A percentile compares a stretch with the other conserved stretches of the same genome.
phyloP scores from a whole-genome alignment of 2,888 invertebrate genomes.

The Agriotes lineatus region DNA sequence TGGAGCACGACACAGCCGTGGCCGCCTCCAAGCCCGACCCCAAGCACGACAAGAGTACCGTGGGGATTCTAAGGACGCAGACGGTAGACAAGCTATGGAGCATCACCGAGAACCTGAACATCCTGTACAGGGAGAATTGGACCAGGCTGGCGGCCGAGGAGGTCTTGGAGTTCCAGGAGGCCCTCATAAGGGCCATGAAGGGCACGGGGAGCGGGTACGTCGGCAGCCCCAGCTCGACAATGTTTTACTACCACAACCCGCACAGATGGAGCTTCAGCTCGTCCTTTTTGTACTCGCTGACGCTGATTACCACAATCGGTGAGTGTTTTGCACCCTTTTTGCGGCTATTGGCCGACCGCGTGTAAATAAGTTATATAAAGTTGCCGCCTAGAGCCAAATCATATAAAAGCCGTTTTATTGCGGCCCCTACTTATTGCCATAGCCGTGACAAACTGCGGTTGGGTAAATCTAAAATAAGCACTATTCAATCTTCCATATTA shows the following conservation, averaged over 20 bases:
- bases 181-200: slow-evolving; percentile 67
- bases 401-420: neutral
- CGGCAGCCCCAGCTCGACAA: slow-evolving; percentile 65
- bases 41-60: slow-evolving; percentile 57
- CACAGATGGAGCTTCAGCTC: slow-evolving; percentile 93
- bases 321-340: slow-evolving; percentile 62
- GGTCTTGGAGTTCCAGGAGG: slow-evolving; percentile 86
- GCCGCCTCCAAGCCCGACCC: slow-evolving; percentile 76
- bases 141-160: slow-evolving; percentile 88
- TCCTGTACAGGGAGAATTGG: slow-evolving; percentile 93
- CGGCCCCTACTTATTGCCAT: neutral
- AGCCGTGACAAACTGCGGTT: neutral
- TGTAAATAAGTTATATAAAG: slow-evolving; percentile 1
- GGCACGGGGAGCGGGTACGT: slow-evolving; percentile 51
- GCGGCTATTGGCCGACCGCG: neutral
- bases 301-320: slow-evolving; percentile 96
- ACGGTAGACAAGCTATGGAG: slow-evolving; percentile 88
- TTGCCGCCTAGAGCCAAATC: neutral
- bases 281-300: slow-evolving; percentile 92
- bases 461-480: neutral
- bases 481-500: neutral
- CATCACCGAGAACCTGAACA: slow-evolving; percentile 88
- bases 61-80: slow-evolving; percentile 70
- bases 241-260: slow-evolving; percentile 61
- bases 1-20: slow-evolving; percentile 71